Evolutionary conservation across 2,797 vertebrate genomes (phyloP), one percentile per base, ranked within the genome.

Genomic region (Arvicola amphibius): DNA sequence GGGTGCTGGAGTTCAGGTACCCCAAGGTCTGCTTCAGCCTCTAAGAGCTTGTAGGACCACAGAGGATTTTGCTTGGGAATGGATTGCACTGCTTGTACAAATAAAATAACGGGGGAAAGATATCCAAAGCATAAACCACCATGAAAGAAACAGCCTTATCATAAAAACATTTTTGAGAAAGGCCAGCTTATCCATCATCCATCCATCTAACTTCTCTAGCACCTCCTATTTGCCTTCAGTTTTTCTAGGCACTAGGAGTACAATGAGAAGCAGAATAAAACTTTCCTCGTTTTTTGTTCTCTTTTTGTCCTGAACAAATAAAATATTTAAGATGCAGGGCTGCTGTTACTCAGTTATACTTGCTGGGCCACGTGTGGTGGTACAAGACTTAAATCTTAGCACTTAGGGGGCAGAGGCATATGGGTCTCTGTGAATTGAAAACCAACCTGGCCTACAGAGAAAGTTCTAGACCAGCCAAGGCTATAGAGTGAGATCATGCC

Each of bases 111-210:
- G 93, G 85, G 93, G 86, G 95, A 86, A 81, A 95, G 97, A 94
- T 98, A 94, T 95, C 93, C 59, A 89, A 94, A 95, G 94, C 71
- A 96, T 96, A 92, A 97, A 83, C 91, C 90, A 92, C 91, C 73
- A 79, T 96, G 25, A 5, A 23, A 87, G 84, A 92, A 96, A 96
- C 95, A 92, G 74, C 40, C 95, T 96, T 74, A 56, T 80, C 95
- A 92, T 65, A 34, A 90, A 85, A 96, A 59, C 74, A 90, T 88
- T 61, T 83, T 63, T 48, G 48, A 78, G 32, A 94, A 91, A 96
- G 74, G 87, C 93, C 90, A 63, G 37, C 46, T 90, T 94, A 86
- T 76, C 73, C 76, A 29, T 7, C 46, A 86, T 73, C 73, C 73
- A 32, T 7, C 43, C 63, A 56, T 5, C 3, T 59, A 86, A 40